Evolutionary conservation across 1,140 invertebrate species (phyloP).

Genomic region (Leptinotarsa lineolata): DNA sequence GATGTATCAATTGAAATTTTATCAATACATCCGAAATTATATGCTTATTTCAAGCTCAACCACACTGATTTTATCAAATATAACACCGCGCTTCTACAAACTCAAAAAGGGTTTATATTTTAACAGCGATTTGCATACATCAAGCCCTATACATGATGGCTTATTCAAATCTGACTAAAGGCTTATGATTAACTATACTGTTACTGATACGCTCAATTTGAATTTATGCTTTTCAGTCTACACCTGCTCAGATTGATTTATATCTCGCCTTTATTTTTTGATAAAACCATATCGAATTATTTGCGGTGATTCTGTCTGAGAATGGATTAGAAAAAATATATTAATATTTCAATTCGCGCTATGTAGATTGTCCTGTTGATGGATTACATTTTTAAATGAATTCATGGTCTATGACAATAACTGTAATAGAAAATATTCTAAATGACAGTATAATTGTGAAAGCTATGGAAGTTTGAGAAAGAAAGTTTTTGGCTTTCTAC

Average conservation of each 20-base stretch:
- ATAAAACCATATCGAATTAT: conserved; percentile 29
- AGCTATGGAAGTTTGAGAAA: too few species aligned
- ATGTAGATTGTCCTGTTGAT: background rate
- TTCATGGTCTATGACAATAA: too few species aligned
- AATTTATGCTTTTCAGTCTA: conserved; percentile 32
- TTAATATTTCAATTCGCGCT: conserved; percentile 7
- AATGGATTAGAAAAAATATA: conserved; percentile 21
- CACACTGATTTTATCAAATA: too few species aligned
- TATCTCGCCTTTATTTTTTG: conserved; percentile 26
- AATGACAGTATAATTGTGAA: too few species aligned
- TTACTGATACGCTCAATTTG: conserved; percentile 32
- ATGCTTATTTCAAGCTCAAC: too few species aligned
- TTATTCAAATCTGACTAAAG: conserved; percentile 37
- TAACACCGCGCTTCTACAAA: background rate
- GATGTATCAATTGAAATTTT: too few species aligned
- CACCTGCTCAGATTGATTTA: conserved; percentile 35
- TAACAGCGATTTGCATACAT: conserved; percentile 24
- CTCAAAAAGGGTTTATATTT: conserved; percentile 9
- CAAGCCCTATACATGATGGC: conserved; percentile 11
- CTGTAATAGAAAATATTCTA: too few species aligned
- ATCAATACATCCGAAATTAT: too few species aligned
- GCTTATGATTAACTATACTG: conserved; percentile 34
- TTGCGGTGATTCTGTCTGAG: conserved; percentile 23
- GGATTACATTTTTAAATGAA: too few species aligned
- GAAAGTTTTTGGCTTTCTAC: too few species aligned